phyloP scores from a whole-genome alignment of 2,113 vertebrate genomes.

The Charina bottae region DNA sequence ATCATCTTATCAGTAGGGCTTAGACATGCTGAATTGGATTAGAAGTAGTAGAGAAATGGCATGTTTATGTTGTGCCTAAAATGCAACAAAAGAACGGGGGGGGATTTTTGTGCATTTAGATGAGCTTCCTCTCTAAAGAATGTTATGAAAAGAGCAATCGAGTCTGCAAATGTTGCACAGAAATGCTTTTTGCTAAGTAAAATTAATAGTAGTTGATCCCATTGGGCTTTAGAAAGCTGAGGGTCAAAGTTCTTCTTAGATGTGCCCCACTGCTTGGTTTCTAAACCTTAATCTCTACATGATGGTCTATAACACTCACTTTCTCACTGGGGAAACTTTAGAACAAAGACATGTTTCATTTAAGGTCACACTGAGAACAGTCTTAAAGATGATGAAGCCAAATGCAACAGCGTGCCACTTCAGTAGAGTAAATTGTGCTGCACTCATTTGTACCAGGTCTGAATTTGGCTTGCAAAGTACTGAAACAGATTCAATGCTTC shows the following conservation, averaged over 20 bases:
- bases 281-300: slow-evolving; percentile 27
- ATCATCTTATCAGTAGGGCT: neutral
- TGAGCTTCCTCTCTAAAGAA: neutral
- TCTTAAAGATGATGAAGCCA: slow-evolving; percentile 20
- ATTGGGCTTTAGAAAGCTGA: neutral
- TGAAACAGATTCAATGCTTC: slow-evolving; percentile 25
- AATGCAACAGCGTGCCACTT: slow-evolving; percentile 27
- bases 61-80: neutral
- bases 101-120: neutral
- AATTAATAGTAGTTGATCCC: slow-evolving; percentile 14
- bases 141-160: neutral
- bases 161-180: neutral
- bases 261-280: neutral
- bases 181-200: slow-evolving; percentile 11
- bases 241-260: slow-evolving; percentile 37
- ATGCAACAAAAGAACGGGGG: neutral
- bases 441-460: slow-evolving; percentile 16
- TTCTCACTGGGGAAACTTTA: slow-evolving; percentile 22
- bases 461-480: slow-evolving; percentile 8
- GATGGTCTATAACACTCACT: neutral
- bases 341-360: slow-evolving; percentile 24
- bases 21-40: neutral
- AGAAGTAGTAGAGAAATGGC: neutral
- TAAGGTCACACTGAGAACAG: neutral
- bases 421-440: slow-evolving; percentile 8